Conservation (phyloP, 2,888 invertebrate genomes). For the Apodemia zela region DNA sequence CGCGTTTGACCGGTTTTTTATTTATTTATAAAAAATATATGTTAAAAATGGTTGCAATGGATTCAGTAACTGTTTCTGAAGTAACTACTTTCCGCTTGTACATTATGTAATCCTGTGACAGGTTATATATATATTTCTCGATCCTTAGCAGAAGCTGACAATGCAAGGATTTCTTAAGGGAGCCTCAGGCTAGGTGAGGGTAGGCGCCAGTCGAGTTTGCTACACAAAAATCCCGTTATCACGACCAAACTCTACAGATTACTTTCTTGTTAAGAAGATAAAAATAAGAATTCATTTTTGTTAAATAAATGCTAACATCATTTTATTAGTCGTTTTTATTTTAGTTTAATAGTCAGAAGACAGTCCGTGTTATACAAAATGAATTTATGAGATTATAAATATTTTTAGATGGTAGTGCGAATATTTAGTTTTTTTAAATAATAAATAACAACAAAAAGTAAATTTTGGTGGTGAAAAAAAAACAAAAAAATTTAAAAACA, state of each 20-base stretch:
- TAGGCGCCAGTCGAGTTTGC: slow-evolving; percentile 75
- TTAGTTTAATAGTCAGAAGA: not conserved
- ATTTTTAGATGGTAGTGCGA: too few relatives aligned
- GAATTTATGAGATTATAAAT: too few relatives aligned
- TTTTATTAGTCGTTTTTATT: slow-evolving; percentile 23
- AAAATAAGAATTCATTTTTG: slow-evolving; percentile 74
- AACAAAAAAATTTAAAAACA: too few relatives aligned
- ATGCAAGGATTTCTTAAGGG: slow-evolving; percentile 69
- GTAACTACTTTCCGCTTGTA: too few relatives aligned
- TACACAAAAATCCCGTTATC: slow-evolving; percentile 79
- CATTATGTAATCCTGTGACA: too few relatives aligned
- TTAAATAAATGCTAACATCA: slow-evolving; percentile 65
- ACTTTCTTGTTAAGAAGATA: slow-evolving; percentile 79
- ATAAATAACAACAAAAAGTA: too few relatives aligned
- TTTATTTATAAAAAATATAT: too few relatives aligned
- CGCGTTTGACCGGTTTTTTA: too few relatives aligned
- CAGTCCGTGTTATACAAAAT: not conserved
- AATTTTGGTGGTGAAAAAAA: too few relatives aligned
- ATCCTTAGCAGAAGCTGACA: slow-evolving; percentile 69
- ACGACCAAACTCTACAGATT: slow-evolving; percentile 76
- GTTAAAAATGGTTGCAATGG: too few relatives aligned
- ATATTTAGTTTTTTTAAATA: too few relatives aligned
- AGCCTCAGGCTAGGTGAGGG: slow-evolving; percentile 76
- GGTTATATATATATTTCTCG: slow-evolving; percentile 61
- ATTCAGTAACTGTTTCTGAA: too few relatives aligned